Evolutionary conservation across 64 coral and sea anemone genomes (phyloP).

Genomic region (Montipora sp.): DNA sequence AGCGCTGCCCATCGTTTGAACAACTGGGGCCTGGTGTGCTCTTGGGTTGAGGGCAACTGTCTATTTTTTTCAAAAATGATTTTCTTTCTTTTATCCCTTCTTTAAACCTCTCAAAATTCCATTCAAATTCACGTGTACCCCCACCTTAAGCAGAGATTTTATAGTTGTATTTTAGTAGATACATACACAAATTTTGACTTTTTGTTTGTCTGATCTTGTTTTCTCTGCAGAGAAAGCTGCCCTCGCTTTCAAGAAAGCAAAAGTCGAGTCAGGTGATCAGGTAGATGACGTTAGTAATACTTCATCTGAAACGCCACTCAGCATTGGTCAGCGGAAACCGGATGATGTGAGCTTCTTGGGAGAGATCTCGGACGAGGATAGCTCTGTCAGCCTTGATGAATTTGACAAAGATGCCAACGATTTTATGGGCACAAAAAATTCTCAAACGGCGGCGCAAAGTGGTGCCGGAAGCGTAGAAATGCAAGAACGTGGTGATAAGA

Average conservation of each 20-base stretch:
- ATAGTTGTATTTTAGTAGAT: no score
- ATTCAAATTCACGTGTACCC: no score
- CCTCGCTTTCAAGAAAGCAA: constrained; percentile 47
- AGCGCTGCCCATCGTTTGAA: no score
- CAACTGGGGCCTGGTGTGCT: no score
- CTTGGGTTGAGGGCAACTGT: no score
- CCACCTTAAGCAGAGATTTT: no score
- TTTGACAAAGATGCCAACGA: constrained; percentile 4
- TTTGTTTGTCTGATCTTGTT: not conserved
- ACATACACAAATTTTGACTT: not conserved
- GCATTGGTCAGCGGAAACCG: constrained; percentile 20
- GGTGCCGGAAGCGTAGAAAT: not conserved
- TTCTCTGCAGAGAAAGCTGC: constrained; percentile 35
- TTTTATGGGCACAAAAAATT: not conserved
- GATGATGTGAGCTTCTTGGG: constrained; percentile 53
- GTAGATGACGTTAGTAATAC: not conserved
- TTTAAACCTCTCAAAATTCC: no score
- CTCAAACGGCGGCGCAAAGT: not conserved
- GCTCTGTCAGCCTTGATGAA: not conserved
- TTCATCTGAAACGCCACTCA: not conserved
- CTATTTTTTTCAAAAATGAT: no score
- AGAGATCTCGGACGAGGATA: constrained; percentile 66
- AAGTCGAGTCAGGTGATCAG: not conserved
- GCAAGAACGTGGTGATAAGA: not conserved
- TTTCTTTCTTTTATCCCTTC: no score